Conservation (phyloP, 2,113 vertebrate species). For the Oreotragus oreotragus region DNA sequence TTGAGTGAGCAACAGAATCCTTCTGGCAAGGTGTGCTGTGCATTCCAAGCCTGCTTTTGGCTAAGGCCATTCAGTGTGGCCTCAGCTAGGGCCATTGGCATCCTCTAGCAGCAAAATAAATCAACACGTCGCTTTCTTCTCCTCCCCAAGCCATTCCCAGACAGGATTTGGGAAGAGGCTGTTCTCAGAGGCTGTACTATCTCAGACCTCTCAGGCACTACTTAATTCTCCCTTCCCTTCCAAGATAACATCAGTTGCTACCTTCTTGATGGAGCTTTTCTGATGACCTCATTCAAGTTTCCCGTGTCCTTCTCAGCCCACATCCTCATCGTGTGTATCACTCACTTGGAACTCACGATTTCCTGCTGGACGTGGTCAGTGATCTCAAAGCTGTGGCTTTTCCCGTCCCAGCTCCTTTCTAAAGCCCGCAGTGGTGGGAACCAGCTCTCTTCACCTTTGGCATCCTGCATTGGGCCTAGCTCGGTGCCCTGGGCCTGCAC, state of each 20-base stretch:
- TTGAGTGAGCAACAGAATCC: not conserved
- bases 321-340: accelerated
- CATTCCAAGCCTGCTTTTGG: not conserved
- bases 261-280: slow-evolving; percentile 36
- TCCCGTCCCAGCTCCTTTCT: not conserved
- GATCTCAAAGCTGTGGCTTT: not conserved
- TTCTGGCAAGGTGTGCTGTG: not conserved
- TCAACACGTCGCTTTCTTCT: not conserved
- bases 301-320: not conserved
- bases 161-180: slow-evolving; percentile 19
- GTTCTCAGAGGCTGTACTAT: not conserved
- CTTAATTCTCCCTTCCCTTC: slow-evolving; percentile 33
- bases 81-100: not conserved
- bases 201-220: not conserved
- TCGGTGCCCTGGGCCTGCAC: not conserved
- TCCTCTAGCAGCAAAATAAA: slow-evolving; percentile 43
- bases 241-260: slow-evolving; percentile 21
- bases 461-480: not conserved
- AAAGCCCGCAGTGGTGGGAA: not conserved
- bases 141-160: slow-evolving; percentile 33
- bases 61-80: not conserved
- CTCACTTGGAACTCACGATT: not conserved
- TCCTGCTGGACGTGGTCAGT: slow-evolving; percentile 30
- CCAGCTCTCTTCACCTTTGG: not conserved
- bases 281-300: slow-evolving; percentile 32